These are phyloP conservation scores for Dendrolimus kikuchii DNA, from an alignment of 1,140 invertebrate species.

Conservation along the genomic window DNA sequence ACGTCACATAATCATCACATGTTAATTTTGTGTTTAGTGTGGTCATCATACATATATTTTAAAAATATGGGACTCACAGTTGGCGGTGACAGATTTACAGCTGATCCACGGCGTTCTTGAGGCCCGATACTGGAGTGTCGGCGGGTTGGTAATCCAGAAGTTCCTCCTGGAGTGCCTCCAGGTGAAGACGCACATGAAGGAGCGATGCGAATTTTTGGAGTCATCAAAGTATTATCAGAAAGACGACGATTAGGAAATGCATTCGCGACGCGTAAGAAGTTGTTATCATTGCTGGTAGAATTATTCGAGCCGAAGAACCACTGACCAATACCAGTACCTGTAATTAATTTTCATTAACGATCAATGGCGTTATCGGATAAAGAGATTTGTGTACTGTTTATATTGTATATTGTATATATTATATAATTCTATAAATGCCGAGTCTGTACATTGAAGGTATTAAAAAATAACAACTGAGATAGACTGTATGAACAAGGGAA, in stretches of 20 bases:
- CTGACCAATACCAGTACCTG: slow-evolving; percentile 73
- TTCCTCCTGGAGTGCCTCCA: slow-evolving; percentile 84
- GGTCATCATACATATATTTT: slow-evolving; percentile 2
- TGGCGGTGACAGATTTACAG: slow-evolving; percentile 88
- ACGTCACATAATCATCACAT: no score
- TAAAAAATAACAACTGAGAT: no score
- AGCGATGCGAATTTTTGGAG: slow-evolving; percentile 88
- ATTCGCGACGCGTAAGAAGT: slow-evolving; percentile 85
- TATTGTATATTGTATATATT: no score
- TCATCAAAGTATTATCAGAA: slow-evolving; percentile 93
- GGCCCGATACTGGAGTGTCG: slow-evolving; percentile 92
- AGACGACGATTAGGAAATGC: slow-evolving; percentile 87
- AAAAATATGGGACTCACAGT: slow-evolving; percentile 77
- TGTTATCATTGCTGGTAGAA: slow-evolving; percentile 76
- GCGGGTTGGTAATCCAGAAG: slow-evolving; percentile 82
- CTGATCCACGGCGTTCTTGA: slow-evolving; percentile 87
- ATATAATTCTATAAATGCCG: no score
- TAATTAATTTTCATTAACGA: slow-evolving; percentile 7
- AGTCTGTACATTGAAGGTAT: no score
- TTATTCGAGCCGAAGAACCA: slow-evolving; percentile 75
- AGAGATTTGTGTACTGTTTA: no score
- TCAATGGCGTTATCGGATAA: background rate
- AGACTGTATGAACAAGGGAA: no score
- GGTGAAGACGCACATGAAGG: slow-evolving; percentile 90
- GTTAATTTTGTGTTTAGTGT: slow-evolving; percentile 5